Evolutionary conservation across 2,888 invertebrate genomes (phyloP).

Genomic region (Malthinus flaveolus): DNA sequence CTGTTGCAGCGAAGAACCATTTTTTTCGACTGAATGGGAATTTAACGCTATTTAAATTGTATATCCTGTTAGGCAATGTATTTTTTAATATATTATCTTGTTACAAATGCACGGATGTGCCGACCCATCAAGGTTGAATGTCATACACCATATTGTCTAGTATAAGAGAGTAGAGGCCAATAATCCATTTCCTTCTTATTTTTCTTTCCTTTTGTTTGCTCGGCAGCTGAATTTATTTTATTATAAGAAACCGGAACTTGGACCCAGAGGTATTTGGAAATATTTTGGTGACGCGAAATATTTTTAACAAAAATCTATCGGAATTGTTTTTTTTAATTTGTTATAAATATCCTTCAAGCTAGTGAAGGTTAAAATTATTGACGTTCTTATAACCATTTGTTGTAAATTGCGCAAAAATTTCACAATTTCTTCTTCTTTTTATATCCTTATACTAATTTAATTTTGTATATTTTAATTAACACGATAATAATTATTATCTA

Average conservation of each 20-base stretch:
- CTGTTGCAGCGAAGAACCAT: not conserved
- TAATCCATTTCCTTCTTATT: constrained; percentile 21
- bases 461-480: too few species aligned
- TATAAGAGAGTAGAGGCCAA: constrained; percentile 7
- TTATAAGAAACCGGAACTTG: constrained; percentile 10
- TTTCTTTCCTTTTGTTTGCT: constrained; percentile 18
- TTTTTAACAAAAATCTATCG: not conserved
- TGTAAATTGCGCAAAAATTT: constrained; percentile 13
- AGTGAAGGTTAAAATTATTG: constrained; percentile 15
- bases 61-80: constrained; percentile 30
- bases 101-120: constrained; percentile 29
- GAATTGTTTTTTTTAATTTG: constrained; percentile 7
- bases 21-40: constrained; percentile 18
- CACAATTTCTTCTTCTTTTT: constrained; percentile 5
- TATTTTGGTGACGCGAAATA: not conserved
- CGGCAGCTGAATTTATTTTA: constrained; percentile 21
- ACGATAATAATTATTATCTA: not conserved
- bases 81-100: constrained; percentile 26
- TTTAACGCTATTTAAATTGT: constrained; percentile 25
- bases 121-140: constrained; percentile 32
- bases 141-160: constrained; percentile 26
- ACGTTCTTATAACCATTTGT: constrained; percentile 5
- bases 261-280: not conserved
- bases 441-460: not conserved
- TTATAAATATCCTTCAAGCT: constrained; percentile 7